phyloP scores from a whole-genome alignment of 2,888 invertebrate species.

The Antheraea assamensis region DNA sequence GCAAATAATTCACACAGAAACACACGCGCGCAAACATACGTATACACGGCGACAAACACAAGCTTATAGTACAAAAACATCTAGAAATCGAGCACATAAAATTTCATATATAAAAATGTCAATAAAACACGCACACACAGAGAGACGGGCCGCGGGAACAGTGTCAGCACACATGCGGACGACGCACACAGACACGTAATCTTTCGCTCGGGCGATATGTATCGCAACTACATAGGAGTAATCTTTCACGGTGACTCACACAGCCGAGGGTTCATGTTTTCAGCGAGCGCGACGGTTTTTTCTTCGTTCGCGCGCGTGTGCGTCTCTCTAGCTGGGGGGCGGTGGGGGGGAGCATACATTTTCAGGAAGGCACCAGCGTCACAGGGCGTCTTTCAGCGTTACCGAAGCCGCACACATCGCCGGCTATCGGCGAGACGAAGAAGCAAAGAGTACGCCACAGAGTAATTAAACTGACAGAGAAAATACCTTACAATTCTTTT shows the following conservation, averaged over 20 bases:
- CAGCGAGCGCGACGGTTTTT: conserved; percentile 56
- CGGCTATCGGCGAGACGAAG: conserved; percentile 80
- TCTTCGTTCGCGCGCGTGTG: conserved; percentile 52
- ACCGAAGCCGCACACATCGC: conserved; percentile 77
- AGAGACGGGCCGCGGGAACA: conserved; percentile 28
- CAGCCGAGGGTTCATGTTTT: conserved; percentile 42
- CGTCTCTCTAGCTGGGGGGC: conserved; percentile 43
- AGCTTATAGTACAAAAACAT: conserved; percentile 47
- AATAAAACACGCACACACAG: conserved; percentile 64
- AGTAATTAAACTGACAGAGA: conserved; percentile 39
- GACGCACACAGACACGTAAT: conserved; percentile 40
- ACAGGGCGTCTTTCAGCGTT: conserved; percentile 81
- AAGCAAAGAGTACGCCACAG: conserved; percentile 69
- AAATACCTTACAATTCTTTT: not conserved
- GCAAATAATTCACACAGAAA: conserved; percentile 67
- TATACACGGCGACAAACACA: conserved; percentile 24
- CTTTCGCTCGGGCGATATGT: conserved; percentile 63
- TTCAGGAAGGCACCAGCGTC: conserved; percentile 78
- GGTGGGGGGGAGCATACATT: conserved; percentile 67
- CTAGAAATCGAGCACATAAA: conserved; percentile 71
- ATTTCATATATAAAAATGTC: conserved; percentile 81
- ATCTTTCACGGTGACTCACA: conserved; percentile 66
- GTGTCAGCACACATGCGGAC: conserved; percentile 36
- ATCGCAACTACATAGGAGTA: conserved; percentile 65
- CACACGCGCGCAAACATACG: conserved; percentile 40